These are phyloP conservation scores for Cettia cetti DNA, from an alignment of 2,113 vertebrate species.

Conservation along the genomic window DNA sequence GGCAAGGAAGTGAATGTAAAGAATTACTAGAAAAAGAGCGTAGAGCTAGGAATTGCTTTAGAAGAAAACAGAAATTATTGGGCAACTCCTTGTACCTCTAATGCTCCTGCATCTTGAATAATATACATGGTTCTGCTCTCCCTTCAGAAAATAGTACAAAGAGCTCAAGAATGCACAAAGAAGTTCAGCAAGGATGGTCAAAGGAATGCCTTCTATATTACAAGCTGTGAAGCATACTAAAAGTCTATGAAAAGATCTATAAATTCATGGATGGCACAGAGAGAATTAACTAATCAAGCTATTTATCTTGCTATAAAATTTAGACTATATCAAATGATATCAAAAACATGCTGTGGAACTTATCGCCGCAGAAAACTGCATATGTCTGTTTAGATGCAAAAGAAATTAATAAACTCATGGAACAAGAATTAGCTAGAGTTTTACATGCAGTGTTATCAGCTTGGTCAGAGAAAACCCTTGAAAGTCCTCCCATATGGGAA, in stretches of 20 bases:
- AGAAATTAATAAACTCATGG: background rate
- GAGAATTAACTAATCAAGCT: background rate
- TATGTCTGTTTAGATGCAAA: background rate
- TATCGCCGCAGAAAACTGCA: background rate
- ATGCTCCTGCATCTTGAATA: background rate
- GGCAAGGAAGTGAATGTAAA: background rate
- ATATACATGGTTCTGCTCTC: background rate
- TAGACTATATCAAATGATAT: background rate
- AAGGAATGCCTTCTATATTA: background rate
- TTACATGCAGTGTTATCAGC: background rate
- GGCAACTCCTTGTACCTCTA: background rate
- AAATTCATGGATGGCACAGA: background rate
- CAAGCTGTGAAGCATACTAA: background rate
- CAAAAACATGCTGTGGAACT: background rate
- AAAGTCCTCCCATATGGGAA: background rate
- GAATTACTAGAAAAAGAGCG: background rate
- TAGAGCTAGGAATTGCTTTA: background rate
- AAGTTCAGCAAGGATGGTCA: background rate
- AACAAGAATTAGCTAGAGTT: background rate
- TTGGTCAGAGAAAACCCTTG: background rate
- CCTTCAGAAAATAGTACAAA: background rate
- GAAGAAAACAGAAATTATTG: background rate
- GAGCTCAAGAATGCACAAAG: background rate
- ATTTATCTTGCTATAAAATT: background rate
- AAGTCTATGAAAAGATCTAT: background rate